These are phyloP conservation scores for Anthopleura xanthogrammica DNA, from an alignment of 92 coral and sea anemone genomes.

Conservation along the genomic window DNA sequence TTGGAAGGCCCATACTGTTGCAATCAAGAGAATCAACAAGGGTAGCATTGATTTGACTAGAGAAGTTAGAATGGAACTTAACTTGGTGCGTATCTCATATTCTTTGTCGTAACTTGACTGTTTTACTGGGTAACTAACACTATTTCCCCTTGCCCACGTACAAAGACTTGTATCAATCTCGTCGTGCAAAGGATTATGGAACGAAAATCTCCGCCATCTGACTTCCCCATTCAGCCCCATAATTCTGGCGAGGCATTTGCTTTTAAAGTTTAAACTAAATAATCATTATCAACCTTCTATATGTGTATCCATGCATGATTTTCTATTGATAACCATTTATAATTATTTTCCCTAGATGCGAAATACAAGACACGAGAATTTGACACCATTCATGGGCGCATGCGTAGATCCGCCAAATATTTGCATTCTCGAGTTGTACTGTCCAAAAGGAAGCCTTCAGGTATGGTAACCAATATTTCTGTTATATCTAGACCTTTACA, in stretches of 20 bases:
- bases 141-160: too few relatives aligned
- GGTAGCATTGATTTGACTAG: conserved; percentile 74
- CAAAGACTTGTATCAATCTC: too few relatives aligned
- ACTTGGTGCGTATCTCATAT: conserved; percentile 55
- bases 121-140: too few relatives aligned
- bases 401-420: conserved; percentile 80
- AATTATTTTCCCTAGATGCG: conserved; percentile 60
- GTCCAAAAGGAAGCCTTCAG: conserved; percentile 98
- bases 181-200: too few relatives aligned
- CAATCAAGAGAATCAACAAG: conserved; percentile 77
- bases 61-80: conserved; percentile 82
- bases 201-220: too few relatives aligned
- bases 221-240: too few relatives aligned
- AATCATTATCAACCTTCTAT: too few relatives aligned
- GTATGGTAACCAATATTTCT: conserved; percentile 21
- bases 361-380: conserved; percentile 85
- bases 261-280: too few relatives aligned
- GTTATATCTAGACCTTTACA: too few relatives aligned
- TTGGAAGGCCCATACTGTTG: conserved; percentile 75
- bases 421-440: conserved; percentile 78
- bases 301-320: too few relatives aligned
- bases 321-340: background rate
- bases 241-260: too few relatives aligned
- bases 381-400: conserved; percentile 89
- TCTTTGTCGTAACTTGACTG: background rate